A percentile compares a stretch with the other conserved stretches of the same genome.
These are phyloP conservation scores for Furcifer pardalis DNA, from an alignment of 2,797 vertebrate genomes.

Conservation along the genomic window DNA sequence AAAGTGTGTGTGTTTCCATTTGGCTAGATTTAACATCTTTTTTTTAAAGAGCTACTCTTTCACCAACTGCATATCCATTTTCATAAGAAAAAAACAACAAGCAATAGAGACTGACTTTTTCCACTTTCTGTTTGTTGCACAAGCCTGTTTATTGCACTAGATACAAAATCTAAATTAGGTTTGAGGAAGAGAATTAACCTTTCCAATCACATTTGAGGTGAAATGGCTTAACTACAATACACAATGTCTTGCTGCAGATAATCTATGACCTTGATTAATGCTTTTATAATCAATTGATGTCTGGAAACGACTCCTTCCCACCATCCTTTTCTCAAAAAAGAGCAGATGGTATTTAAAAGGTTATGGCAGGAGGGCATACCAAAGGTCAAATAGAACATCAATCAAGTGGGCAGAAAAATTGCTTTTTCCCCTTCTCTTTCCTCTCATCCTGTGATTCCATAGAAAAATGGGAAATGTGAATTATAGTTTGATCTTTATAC, in stretches of 20 bases:
- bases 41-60: not conserved
- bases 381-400: conserved; percentile 88
- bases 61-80: not conserved
- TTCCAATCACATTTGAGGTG: conserved; percentile 77
- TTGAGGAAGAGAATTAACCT: conserved; percentile 72
- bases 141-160: conserved; percentile 56
- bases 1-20: not conserved
- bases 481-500: conserved; percentile 80
- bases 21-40: conserved; percentile 22
- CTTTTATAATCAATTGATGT: conserved; percentile 95
- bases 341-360: conserved; percentile 97
- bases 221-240: conserved; percentile 79
- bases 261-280: conserved; percentile 97
- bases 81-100: conserved; percentile 22
- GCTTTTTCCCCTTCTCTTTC: conserved; percentile 75
- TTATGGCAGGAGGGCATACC: conserved; percentile 82
- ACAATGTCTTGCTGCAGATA: conserved; percentile 82
- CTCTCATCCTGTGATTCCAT: conserved; percentile 76
- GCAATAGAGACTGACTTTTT: conserved; percentile 31
- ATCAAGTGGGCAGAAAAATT: conserved; percentile 84
- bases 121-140: conserved; percentile 64
- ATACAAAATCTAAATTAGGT: conserved; percentile 66
- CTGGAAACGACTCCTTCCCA: conserved; percentile 87
- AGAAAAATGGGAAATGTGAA: conserved; percentile 74
- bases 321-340: conserved; percentile 87